These are phyloP conservation scores for Lysandra bellargus DNA, from an alignment of 2,888 invertebrate species.

Conservation along the genomic window DNA sequence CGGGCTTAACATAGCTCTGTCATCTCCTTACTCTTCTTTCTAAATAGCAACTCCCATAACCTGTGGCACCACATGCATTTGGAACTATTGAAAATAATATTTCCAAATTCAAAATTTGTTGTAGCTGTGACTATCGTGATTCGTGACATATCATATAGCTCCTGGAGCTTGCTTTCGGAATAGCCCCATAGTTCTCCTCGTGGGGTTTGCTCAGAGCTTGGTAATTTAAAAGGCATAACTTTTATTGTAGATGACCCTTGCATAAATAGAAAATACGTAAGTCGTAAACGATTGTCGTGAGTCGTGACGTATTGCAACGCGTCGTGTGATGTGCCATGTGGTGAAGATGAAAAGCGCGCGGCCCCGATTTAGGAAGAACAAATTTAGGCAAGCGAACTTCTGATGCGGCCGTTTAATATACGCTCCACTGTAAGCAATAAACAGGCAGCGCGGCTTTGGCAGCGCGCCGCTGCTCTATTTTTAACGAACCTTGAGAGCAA, in stretches of 20 bases:
- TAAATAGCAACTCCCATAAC: no score
- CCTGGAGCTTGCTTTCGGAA: no score
- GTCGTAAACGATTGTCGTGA: not conserved
- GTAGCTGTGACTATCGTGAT: no score
- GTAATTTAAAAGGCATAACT: not conserved
- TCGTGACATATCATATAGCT: no score
- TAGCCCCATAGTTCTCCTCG: no score
- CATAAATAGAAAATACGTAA: slow-evolving; percentile 4
- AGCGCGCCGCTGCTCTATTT: slow-evolving; percentile 75
- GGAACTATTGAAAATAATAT: no score
- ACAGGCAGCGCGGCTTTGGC: slow-evolving; percentile 71
- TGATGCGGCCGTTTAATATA: slow-evolving; percentile 50
- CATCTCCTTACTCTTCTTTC: no score
- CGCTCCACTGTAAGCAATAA: slow-evolving; percentile 70
- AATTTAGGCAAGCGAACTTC: slow-evolving; percentile 47
- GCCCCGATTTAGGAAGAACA: slow-evolving; percentile 61
- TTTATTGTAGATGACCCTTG: not conserved
- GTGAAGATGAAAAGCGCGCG: slow-evolving; percentile 41
- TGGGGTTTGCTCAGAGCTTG: not conserved
- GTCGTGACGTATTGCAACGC: slow-evolving; percentile 37
- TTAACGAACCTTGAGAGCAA: slow-evolving; percentile 77
- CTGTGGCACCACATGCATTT: no score
- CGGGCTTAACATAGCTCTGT: no score
- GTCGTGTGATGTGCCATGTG: slow-evolving; percentile 41
- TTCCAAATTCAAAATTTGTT: no score